Conservation (phyloP, 2,888 invertebrate species). For the Priapulus caudatus region DNA sequence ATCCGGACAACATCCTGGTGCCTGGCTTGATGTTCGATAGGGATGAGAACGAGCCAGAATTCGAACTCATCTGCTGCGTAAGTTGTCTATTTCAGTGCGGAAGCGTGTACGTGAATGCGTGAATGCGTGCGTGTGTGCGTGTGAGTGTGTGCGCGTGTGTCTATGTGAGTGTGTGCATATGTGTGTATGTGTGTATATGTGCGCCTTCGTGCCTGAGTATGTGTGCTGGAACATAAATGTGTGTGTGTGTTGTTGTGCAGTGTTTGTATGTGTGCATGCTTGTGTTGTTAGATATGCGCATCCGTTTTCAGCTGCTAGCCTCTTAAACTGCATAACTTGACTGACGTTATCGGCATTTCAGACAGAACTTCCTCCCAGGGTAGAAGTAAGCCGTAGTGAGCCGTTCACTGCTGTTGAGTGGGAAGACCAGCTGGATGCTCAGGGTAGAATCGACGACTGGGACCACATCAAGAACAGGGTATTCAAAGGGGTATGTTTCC, state of each 20-base stretch:
- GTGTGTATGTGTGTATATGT: too few species aligned
- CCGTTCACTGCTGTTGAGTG: constrained; percentile 67
- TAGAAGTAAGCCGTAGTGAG: constrained; percentile 53
- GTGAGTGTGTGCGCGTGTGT: too few species aligned
- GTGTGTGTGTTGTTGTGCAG: too few species aligned
- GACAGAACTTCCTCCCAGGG: constrained; percentile 53
- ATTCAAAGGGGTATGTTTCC: constrained; percentile 66
- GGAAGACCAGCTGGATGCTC: constrained; percentile 62
- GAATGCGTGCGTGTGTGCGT: too few species aligned
- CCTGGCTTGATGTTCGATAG: constrained; percentile 24
- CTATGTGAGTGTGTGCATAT: too few species aligned
- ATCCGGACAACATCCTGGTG: not conserved
- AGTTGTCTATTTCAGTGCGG: constrained; percentile 12
- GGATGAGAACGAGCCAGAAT: constrained; percentile 38
- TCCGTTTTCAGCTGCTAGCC: too few species aligned
- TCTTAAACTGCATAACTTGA: too few species aligned
- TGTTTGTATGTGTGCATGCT: too few species aligned
- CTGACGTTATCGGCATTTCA: constrained; percentile 9
- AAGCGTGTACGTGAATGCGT: too few species aligned
- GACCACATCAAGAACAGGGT: constrained; percentile 69
- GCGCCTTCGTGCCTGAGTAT: too few species aligned
- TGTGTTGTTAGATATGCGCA: too few species aligned
- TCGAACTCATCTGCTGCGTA: constrained; percentile 39
- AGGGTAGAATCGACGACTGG: constrained; percentile 65
- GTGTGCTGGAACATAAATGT: too few species aligned